Conservation (phyloP, 1,140 invertebrate species). For the Archegozetes longisetosus region DNA sequence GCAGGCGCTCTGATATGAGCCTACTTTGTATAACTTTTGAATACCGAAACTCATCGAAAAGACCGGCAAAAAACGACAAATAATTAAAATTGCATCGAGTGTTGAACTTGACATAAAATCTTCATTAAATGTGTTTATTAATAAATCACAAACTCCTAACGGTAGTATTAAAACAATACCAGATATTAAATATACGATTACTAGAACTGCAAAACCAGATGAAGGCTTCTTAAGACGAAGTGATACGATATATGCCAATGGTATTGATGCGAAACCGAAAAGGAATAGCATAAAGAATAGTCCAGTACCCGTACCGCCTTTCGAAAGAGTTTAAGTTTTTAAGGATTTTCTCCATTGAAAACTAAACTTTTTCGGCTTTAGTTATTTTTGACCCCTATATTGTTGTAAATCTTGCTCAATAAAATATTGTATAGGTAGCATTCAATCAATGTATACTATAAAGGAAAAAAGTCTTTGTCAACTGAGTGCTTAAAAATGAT, state of each 20-base stretch:
- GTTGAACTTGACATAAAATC: no score
- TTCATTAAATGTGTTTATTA: not conserved
- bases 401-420: no score
- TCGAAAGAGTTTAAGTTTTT: no score
- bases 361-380: no score
- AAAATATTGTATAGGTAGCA: no score
- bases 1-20: not conserved
- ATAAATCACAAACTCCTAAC: not conserved
- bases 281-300: conserved; percentile 17
- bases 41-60: conserved; percentile 9
- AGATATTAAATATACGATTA: conserved; percentile 9
- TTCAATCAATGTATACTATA: no score
- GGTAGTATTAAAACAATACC: conserved; percentile 1
- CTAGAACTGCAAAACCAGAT: conserved; percentile 17
- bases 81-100: not conserved
- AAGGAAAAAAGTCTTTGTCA: no score
- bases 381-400: no score
- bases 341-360: no score
- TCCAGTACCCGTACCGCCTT: not conserved
- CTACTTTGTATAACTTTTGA: conserved; percentile 8
- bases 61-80: not conserved
- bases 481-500: no score
- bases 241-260: conserved; percentile 20
- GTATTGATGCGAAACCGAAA: conserved; percentile 20
- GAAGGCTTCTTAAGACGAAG: conserved; percentile 11